Evolutionary conservation across 2,797 vertebrate genomes (phyloP).

Genomic region (Xiphorhynchus erythropygius): DNA sequence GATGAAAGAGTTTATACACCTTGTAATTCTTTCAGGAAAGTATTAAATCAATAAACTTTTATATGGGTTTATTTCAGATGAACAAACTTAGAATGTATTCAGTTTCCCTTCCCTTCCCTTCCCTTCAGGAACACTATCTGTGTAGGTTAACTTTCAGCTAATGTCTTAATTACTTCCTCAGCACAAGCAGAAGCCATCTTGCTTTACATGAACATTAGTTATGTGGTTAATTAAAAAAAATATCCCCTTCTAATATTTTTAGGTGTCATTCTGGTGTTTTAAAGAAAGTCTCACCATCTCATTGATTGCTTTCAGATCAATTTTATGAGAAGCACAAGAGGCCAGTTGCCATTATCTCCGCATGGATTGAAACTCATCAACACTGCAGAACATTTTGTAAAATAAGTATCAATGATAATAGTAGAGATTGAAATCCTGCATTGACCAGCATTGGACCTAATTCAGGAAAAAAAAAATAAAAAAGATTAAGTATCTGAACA

Average conservation of each 20-base stretch:
- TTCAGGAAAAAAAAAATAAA: background rate
- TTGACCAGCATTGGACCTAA: background rate
- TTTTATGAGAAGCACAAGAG: background rate
- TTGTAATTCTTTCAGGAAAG: background rate
- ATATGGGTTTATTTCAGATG: background rate
- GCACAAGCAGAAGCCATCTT: background rate
- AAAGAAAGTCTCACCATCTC: background rate
- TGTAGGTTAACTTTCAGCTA: background rate
- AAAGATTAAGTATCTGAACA: background rate
- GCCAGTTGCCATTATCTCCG: background rate
- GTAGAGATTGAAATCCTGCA: background rate
- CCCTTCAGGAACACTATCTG: background rate
- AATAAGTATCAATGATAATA: background rate
- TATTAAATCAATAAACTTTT: background rate
- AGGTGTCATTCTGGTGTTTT: background rate
- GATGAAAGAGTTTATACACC: background rate
- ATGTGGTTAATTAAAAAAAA: background rate
- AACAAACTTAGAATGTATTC: background rate
- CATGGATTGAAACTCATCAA: background rate
- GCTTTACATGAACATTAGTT: background rate
- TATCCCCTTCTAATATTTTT: background rate
- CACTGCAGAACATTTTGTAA: background rate
- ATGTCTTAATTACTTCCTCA: background rate
- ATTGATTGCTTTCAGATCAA: background rate
- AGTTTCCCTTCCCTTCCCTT: background rate